phyloP scores from a whole-genome alignment of 2,113 vertebrate genomes.

The Pseudolaguvia tuberculata region DNA sequence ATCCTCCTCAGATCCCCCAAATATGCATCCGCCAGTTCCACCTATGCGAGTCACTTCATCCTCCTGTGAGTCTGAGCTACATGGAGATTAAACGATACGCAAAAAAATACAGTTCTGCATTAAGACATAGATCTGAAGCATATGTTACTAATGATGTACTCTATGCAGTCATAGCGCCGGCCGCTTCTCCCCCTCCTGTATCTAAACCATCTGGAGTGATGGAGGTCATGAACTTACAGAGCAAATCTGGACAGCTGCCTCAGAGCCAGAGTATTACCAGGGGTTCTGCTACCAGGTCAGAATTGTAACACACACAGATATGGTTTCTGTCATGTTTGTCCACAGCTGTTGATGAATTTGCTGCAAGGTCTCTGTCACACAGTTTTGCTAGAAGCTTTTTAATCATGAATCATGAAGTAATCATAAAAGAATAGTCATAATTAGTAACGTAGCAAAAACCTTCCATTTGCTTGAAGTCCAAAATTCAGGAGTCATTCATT shows the following conservation, averaged over 20 bases:
- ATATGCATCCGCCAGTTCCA: constrained; percentile 92
- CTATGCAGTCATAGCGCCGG: constrained; percentile 64
- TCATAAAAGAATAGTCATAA: too few relatives aligned
- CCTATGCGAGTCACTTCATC: constrained; percentile 90
- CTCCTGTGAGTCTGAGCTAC: constrained; percentile 27
- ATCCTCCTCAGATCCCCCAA: constrained; percentile 96
- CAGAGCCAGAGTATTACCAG: constrained; percentile 74
- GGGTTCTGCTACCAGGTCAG: constrained; percentile 71
- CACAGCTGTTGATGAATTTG: not conserved
- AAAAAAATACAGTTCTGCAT: not conserved
- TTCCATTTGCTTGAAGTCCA: too few relatives aligned
- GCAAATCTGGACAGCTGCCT: constrained; percentile 68
- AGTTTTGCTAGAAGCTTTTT: too few relatives aligned
- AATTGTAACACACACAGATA: constrained; percentile 14
- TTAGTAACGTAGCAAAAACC: too few relatives aligned
- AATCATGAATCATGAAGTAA: too few relatives aligned
- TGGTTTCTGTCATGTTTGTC: not conserved
- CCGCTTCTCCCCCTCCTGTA: constrained; percentile 67
- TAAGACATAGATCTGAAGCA: not conserved
- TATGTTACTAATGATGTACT: not conserved
- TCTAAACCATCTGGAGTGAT: constrained; percentile 77
- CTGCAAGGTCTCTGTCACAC: not conserved
- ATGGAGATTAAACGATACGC: not conserved
- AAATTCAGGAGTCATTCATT: too few relatives aligned
- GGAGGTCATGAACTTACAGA: constrained; percentile 78